Conservation (phyloP, 2,888 invertebrate genomes). For the Hirtodrosophila alboralis region DNA sequence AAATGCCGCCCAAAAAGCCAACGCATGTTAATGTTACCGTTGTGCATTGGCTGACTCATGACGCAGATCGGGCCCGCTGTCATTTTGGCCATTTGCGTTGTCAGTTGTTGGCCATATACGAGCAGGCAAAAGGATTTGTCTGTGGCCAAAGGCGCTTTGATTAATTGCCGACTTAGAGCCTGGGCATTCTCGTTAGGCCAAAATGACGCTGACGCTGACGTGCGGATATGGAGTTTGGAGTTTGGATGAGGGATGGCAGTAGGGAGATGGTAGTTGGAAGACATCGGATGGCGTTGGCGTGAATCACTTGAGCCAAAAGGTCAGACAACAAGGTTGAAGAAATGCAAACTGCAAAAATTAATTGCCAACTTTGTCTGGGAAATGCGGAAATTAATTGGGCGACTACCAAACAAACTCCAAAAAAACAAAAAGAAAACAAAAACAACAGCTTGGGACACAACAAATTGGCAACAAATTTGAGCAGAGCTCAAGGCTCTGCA, state of each 20-base stretch:
- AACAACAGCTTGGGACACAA: slow-evolving; percentile 48
- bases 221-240: slow-evolving; percentile 7
- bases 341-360: slow-evolving; percentile 77
- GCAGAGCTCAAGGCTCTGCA: slow-evolving; percentile 35
- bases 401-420: slow-evolving; percentile 54
- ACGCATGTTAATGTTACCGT: slow-evolving; percentile 76
- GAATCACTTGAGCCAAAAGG: slow-evolving; percentile 79
- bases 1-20: slow-evolving; percentile 67
- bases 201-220: slow-evolving; percentile 46
- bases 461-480: slow-evolving; percentile 78
- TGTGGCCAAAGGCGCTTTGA: slow-evolving; percentile 76
- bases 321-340: slow-evolving; percentile 79
- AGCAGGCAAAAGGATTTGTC: slow-evolving; percentile 72
- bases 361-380: slow-evolving; percentile 75
- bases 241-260: slow-evolving; percentile 12
- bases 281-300: slow-evolving; percentile 72
- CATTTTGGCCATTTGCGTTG: slow-evolving; percentile 79
- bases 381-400: slow-evolving; percentile 79
- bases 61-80: slow-evolving; percentile 67
- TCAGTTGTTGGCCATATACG: slow-evolving; percentile 75
- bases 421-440: slow-evolving; percentile 11
- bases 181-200: slow-evolving; percentile 57
- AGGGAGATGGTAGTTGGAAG: slow-evolving; percentile 1
- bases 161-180: slow-evolving; percentile 79
- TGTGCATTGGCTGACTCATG: slow-evolving; percentile 78